These are phyloP conservation scores for Dipodomys spectabilis DNA, from an alignment of 2,113 vertebrate species.

Conservation along the genomic window DNA sequence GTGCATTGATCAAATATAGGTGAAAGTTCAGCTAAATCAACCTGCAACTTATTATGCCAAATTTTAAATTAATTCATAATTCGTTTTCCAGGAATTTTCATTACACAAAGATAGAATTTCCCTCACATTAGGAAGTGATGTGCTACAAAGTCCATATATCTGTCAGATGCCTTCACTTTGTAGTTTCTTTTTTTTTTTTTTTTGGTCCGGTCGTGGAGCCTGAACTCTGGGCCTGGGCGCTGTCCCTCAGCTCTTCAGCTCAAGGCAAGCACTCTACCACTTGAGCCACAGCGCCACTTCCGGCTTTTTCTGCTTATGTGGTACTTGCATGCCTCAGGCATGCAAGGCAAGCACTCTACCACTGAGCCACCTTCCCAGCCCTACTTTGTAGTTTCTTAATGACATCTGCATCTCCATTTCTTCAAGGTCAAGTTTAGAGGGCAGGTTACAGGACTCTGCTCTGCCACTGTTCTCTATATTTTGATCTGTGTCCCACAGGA, in stretches of 20 bases:
- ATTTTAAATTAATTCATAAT: slow-evolving; percentile 49
- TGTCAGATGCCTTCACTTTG: slow-evolving; percentile 17
- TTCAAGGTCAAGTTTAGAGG: slow-evolving; percentile 1
- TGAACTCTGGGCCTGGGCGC: no score
- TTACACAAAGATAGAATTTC: not conserved
- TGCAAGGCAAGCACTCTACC: no score
- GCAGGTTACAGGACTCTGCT: not conserved
- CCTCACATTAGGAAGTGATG: not conserved
- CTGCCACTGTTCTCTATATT: not conserved
- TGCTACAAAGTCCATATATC: not conserved
- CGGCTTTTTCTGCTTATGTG: no score
- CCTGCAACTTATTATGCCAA: not conserved
- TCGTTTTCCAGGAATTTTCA: not conserved
- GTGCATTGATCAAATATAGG: not conserved
- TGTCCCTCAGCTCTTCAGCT: no score
- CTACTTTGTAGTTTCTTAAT: not conserved
- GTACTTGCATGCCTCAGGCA: no score
- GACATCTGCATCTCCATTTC: not conserved
- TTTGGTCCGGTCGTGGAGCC: no score
- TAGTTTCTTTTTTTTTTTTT: no score
- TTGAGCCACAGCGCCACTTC: no score
- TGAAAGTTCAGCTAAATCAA: slow-evolving; percentile 35
- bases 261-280: no score
- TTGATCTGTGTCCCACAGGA: not conserved
- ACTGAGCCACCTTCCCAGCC: no score